Percentiles rank a stretch among this genome's conserved stretches.
Conservation (phyloP, 1,140 invertebrate species). For the Nephila pilipes region DNA sequence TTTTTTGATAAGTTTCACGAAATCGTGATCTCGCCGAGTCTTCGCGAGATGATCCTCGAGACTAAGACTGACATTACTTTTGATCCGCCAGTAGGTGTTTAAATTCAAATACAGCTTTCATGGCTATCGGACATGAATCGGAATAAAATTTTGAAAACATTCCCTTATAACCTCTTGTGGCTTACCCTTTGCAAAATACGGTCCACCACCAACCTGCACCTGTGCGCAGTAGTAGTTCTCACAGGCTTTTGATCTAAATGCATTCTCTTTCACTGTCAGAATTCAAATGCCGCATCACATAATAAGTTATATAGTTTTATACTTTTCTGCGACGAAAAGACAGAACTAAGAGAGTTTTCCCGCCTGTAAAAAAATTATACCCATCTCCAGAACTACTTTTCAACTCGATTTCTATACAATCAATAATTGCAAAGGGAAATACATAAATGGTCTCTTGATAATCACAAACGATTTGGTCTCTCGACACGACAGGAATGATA, state of each 20-base stretch:
- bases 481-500: neutral
- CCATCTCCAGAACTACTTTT: neutral
- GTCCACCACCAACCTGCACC: slow-evolving; percentile 6
- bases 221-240: neutral
- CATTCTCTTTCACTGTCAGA: neutral
- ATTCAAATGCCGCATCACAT: too few species aligned
- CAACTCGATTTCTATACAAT: neutral
- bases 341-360: neutral
- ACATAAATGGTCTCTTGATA: neutral
- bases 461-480: neutral
- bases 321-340: neutral
- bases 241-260: neutral
- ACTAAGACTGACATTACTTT: neutral
- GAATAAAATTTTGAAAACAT: slow-evolving; percentile 21
- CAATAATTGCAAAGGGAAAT: neutral
- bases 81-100: neutral
- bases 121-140: neutral
- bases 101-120: slow-evolving; percentile 23
- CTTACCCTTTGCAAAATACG: neutral
- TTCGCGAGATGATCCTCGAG: neutral
- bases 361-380: neutral
- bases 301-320: neutral
- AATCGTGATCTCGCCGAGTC: neutral
- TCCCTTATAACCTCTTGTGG: slow-evolving; percentile 52
- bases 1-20: slow-evolving; percentile 8